Percentiles rank a stretch among this genome's conserved stretches.
These are phyloP conservation scores for Phenganax stokvisi DNA, from an alignment of 92 coral and sea anemone genomes.

Conservation along the genomic window DNA sequence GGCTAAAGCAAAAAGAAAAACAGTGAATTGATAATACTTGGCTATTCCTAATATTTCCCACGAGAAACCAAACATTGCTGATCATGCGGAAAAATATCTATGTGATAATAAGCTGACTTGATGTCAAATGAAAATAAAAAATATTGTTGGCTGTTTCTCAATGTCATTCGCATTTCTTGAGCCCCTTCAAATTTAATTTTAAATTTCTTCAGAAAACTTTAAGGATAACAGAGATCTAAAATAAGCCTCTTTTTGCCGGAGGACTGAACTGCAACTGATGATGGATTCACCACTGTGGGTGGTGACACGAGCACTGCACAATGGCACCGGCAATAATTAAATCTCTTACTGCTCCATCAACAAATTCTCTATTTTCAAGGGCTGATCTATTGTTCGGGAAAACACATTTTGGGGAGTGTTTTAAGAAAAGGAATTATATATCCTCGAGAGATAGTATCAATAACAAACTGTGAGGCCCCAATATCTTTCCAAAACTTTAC, in stretches of 20 bases:
- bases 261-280: constrained; percentile 50
- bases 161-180: constrained; percentile 26
- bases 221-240: constrained; percentile 40
- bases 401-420: constrained; percentile 39
- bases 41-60: constrained; percentile 28
- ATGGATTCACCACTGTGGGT: constrained; percentile 47
- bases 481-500: constrained; percentile 42
- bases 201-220: constrained; percentile 39
- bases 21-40: constrained; percentile 37
- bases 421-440: constrained; percentile 46
- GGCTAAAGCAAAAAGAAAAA: constrained; percentile 46
- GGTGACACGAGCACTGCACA: constrained; percentile 34
- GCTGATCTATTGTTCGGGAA: constrained; percentile 50
- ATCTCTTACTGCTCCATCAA: constrained; percentile 38
- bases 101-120: constrained; percentile 48
- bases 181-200: constrained; percentile 54
- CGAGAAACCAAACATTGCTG: constrained; percentile 47
- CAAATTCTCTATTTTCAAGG: constrained; percentile 37
- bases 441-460: constrained; percentile 40
- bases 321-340: constrained; percentile 39
- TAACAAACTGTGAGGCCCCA: constrained; percentile 44
- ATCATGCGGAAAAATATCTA: constrained; percentile 45
- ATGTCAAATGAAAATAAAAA: constrained; percentile 52
- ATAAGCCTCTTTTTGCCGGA: constrained; percentile 53
- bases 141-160: constrained; percentile 16